Conservation (phyloP, 2,113 vertebrate species). For the Otolemur garnettii region DNA sequence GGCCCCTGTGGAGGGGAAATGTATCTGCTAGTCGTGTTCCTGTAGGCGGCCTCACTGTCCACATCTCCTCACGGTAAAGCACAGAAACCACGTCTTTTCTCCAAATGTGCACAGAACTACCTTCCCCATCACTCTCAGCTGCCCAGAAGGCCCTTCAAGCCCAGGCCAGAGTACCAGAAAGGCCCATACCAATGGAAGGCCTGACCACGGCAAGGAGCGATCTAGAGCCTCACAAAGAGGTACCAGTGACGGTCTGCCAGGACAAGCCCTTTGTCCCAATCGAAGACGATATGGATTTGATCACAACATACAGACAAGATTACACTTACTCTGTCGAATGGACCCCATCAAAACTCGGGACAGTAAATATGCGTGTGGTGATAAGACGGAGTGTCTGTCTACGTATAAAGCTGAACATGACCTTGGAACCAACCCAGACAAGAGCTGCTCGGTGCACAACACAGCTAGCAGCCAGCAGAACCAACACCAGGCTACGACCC, state of each 20-base stretch:
- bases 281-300: slow-evolving; percentile 82
- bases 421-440: slow-evolving; percentile 80
- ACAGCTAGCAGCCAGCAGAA: slow-evolving; percentile 70
- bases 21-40: too few species aligned
- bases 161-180: slow-evolving; percentile 46
- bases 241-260: slow-evolving; percentile 68
- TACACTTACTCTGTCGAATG: slow-evolving; percentile 76
- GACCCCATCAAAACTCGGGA: slow-evolving; percentile 67
- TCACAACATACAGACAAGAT: slow-evolving; percentile 83
- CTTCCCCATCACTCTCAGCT: slow-evolving; percentile 51
- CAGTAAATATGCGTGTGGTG: background rate
- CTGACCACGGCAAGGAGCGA: slow-evolving; percentile 84
- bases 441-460: slow-evolving; percentile 47
- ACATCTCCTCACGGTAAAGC: slow-evolving; percentile 76
- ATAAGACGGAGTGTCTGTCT: slow-evolving; percentile 80
- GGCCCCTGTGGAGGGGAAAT: too few species aligned
- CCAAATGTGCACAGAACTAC: slow-evolving; percentile 84
- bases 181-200: slow-evolving; percentile 78
- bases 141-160: slow-evolving; percentile 83
- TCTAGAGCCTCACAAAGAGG: slow-evolving; percentile 75
- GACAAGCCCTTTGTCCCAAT: slow-evolving; percentile 59
- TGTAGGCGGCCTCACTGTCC: slow-evolving; percentile 85
- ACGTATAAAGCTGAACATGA: slow-evolving; percentile 82
- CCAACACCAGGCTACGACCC: slow-evolving; percentile 76
- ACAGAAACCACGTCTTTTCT: slow-evolving; percentile 82